These are phyloP conservation scores for Electrona antarctica DNA, from an alignment of 2,113 vertebrate species.

Conservation along the genomic window DNA sequence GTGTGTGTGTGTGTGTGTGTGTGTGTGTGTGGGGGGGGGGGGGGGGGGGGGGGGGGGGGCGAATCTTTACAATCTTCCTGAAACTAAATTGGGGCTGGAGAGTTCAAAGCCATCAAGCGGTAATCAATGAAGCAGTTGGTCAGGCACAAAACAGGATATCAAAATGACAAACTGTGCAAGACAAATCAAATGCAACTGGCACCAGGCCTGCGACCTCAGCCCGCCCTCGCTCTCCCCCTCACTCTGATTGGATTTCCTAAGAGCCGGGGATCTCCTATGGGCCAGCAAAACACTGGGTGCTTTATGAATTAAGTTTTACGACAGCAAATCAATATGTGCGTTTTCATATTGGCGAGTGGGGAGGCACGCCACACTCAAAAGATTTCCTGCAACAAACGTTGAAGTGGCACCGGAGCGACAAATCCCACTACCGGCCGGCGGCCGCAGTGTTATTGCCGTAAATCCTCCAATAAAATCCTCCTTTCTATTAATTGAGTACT, in stretches of 20 bases:
- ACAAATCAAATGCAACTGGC: constrained; percentile 36
- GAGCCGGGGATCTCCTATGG: constrained; percentile 19
- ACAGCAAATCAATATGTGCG: constrained; percentile 67
- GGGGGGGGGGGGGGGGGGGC: constrained; percentile 1
- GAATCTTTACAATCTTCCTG: constrained; percentile 53
- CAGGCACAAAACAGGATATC: constrained; percentile 51
- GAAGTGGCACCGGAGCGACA: constrained; percentile 12
- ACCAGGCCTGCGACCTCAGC: constrained; percentile 1
- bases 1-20: neutral
- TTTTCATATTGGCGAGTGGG: constrained; percentile 57
- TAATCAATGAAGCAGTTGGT: constrained; percentile 48
- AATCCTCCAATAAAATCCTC: too few relatives aligned
- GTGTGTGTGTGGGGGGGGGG: neutral
- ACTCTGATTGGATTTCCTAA: constrained; percentile 37
- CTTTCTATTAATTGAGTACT: too few relatives aligned
- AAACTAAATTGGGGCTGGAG: constrained; percentile 25
- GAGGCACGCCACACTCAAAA: constrained; percentile 12
- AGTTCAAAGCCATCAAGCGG: constrained; percentile 52
- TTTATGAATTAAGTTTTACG: constrained; percentile 41
- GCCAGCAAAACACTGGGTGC: constrained; percentile 20
- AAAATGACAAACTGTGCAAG: constrained; percentile 36
- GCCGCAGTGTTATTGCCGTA: too few relatives aligned
- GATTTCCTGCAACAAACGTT: constrained; percentile 34
- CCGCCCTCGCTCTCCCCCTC: constrained; percentile 27
- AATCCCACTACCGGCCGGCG: neutral